Conservation (phyloP, 2,797 vertebrate genomes). For the Neostethus bicornis region DNA sequence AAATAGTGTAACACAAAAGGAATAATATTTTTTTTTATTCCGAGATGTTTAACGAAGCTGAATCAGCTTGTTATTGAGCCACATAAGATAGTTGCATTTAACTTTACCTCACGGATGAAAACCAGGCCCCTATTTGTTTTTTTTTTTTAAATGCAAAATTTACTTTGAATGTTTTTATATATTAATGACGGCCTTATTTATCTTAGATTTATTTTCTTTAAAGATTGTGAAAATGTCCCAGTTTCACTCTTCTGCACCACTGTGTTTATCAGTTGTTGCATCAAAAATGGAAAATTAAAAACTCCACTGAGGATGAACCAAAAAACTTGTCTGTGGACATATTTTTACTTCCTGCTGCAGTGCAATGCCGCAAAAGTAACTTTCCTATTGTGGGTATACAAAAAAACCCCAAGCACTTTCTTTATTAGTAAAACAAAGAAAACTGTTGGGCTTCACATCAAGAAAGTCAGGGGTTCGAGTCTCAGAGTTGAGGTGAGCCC, state of each 20-base stretch:
- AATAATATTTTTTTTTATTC: background rate
- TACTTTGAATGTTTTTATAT: background rate
- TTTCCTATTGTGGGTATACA: too few relatives aligned
- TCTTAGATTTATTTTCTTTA: background rate
- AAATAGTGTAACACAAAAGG: background rate
- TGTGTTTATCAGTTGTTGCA: background rate
- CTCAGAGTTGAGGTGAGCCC: too few relatives aligned
- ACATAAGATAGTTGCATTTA: background rate
- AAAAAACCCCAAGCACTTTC: too few relatives aligned
- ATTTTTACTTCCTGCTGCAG: background rate
- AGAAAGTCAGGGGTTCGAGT: too few relatives aligned
- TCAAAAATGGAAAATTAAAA: too few relatives aligned
- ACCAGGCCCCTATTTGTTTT: too few relatives aligned
- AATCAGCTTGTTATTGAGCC: background rate
- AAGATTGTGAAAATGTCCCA: background rate
- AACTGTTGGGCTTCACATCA: too few relatives aligned
- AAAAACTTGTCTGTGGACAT: background rate
- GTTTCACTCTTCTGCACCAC: background rate
- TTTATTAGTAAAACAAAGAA: too few relatives aligned
- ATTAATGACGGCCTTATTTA: conserved; percentile 14
- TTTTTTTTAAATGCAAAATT: conserved; percentile 30
- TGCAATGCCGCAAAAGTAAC: too few relatives aligned
- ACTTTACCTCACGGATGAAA: too few relatives aligned
- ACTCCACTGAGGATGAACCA: background rate
- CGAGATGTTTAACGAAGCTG: background rate